Evolutionary conservation across 2,113 vertebrate species (phyloP), one percentile per base, ranked within the genome.

Genomic region (Microtus montanus): DNA sequence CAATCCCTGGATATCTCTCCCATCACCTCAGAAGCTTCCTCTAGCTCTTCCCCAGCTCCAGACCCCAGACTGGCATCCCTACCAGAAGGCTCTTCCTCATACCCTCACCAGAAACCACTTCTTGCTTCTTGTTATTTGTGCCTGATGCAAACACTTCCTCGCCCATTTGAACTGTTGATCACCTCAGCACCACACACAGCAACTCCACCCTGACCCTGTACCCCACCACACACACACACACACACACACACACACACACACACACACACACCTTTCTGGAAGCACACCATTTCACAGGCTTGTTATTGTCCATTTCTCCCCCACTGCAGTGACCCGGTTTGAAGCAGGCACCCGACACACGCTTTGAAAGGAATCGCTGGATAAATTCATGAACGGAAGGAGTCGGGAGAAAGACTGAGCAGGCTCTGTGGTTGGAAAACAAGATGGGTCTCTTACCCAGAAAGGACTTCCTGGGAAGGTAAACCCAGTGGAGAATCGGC

Each of bases 1-100:
- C 30, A 54, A 0, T 0, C 33, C 33, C 30, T 0, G 0, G 17
- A 38, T 52, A 19, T 38, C 30, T n/a, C 38, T n/a, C 30, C 7
- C 33, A 3, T 30, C 24, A 28, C 1, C 24, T 8, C 63, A 63
- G 6, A 41, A 7, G 10, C 33, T 44, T 71, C 38, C 63, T 17
- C 30, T n/a, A 82, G 79, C 15, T 77, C 44, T 15, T 63, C 17
- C 1, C 11, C 26, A n/a, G 22, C 28, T 14, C 4, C 12, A 0
- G 41, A 49, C 9, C 38, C 68, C 8, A 35, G 54, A 6, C 1
- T 4, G 28, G 33, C 14, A 3, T 11, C 5, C 33, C 38, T 44
- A 52, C 28, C 22, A 80, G 15, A 44, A 41, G 19, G 11, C 14
- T 61, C 38, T 49, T 24, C 63, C 41, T 54, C 35, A n/a, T 9